Percentiles rank a stretch among this genome's conserved stretches.
Evolutionary conservation across 2,797 vertebrate species (phyloP).

Genomic region (Amniataba percoides): DNA sequence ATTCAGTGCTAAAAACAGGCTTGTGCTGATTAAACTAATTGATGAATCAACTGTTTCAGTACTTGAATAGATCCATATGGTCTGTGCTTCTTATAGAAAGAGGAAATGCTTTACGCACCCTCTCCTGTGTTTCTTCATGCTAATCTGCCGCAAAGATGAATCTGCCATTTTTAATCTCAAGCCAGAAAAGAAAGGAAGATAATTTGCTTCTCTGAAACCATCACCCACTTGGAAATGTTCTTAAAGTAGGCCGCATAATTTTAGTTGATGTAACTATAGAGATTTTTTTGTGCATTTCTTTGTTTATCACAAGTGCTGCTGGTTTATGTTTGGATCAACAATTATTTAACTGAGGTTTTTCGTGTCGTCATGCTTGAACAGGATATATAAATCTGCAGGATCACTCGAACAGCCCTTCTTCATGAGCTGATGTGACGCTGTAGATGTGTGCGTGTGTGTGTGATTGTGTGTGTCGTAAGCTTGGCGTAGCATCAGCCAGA

Average conservation of each 20-base stretch:
- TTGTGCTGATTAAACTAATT: neutral
- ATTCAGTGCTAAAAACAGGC: neutral
- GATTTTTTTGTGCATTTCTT: neutral
- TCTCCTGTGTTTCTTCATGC: neutral
- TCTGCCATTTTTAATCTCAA: constrained; percentile 44
- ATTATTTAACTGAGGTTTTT: neutral
- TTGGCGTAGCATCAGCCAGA: constrained; percentile 37
- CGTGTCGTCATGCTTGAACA: neutral
- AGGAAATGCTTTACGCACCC: neutral
- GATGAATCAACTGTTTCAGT: neutral
- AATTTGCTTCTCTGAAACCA: constrained; percentile 21
- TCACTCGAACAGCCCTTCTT: constrained; percentile 7
- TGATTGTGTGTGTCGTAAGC: constrained; percentile 17
- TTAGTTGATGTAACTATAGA: neutral
- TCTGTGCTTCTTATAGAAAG: neutral
- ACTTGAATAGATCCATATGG: neutral
- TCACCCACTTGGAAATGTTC: constrained; percentile 17
- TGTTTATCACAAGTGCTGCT: neutral
- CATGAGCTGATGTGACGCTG: constrained; percentile 7
- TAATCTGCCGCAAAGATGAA: constrained; percentile 41
- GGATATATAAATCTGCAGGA: constrained; percentile 14
- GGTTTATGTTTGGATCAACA: neutral
- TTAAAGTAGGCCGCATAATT: constrained; percentile 22
- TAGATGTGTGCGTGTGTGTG: neutral
- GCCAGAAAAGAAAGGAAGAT: constrained; percentile 8